Evolutionary conservation across 2,113 vertebrate species (phyloP), one percentile per base, ranked within the genome.

Genomic region (Pycnonotus jocosus): DNA sequence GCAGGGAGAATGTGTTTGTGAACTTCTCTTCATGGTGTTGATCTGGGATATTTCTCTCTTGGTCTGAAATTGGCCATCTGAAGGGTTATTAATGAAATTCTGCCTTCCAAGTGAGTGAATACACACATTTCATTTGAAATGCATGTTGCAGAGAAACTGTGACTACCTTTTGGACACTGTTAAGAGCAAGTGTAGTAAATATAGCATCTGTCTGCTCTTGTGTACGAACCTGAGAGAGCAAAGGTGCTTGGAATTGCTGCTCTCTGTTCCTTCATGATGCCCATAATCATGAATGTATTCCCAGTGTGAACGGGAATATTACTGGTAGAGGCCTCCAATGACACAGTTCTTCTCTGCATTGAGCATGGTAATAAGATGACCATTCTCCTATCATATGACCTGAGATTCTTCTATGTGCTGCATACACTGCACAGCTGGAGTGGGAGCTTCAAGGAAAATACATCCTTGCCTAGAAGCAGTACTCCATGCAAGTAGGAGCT

Each of bases 231-330:
- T 89, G 47, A 27, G 3, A 54, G 19, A 56, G 53, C 51, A 53
- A 54, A 81, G 68, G 24, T 17, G 15, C 42, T 33, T 61, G 57
- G 35, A 40, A 17, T 35, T 89, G 35, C 60, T 68, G 35, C 47
- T 44, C 38, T 60, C 19, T 38, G 12, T 45, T 92, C 80, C 78
- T 77, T 58, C 42, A 2, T 8, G 7, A 19, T n/a, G 33, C n/a
- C 16, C 37, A 1, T 57, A 42, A 40, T 37, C 28, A 16, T 27
- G 25, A 64, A 33, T 0, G 0, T 2, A 0, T 40, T 57, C 35
- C 77, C 54, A 16, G 38, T 51, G 42, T 56, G 35, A 69, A 62
- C 60, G 35, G 47, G 54, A 70, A 15, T 35, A 15, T 62, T 7
- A 35, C 42, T 61, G 50, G 14, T 25, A 21, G 15, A 57, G 69